These are phyloP conservation scores for Neoarius graeffei DNA, from an alignment of 2,113 vertebrate species.

Conservation along the genomic window DNA sequence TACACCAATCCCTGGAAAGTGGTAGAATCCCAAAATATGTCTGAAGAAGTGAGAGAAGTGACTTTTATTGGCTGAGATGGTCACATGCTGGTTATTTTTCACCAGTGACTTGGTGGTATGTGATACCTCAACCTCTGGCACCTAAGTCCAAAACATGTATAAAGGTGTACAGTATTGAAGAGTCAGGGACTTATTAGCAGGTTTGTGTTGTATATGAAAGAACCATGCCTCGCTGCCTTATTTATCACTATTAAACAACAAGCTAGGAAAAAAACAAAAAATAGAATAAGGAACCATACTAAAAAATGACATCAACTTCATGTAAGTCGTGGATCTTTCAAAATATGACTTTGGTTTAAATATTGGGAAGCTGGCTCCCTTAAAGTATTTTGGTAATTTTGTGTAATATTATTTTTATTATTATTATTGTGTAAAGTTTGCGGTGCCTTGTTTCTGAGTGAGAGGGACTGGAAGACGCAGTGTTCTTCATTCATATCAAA, in stretches of 20 bases:
- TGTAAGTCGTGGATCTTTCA: constrained; percentile 8
- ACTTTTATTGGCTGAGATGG: constrained; percentile 50
- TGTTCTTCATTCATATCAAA: constrained; percentile 25
- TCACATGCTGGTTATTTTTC: constrained; percentile 35
- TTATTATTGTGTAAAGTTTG: constrained; percentile 67
- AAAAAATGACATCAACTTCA: constrained; percentile 11
- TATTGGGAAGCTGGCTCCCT: constrained; percentile 98
- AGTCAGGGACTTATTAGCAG: constrained; percentile 74
- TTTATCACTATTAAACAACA: constrained; percentile 76
- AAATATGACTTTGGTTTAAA: constrained; percentile 62
- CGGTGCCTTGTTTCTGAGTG: constrained; percentile 72
- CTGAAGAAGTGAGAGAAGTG: constrained; percentile 43
- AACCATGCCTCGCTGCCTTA: constrained; percentile 75
- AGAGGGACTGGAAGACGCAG: constrained; percentile 32
- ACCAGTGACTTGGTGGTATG: constrained; percentile 36
- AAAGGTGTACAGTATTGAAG: constrained; percentile 69
- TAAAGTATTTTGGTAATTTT: constrained; percentile 85
- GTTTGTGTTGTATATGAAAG: constrained; percentile 72
- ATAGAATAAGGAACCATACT: constrained; percentile 29
- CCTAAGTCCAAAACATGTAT: constrained; percentile 61
- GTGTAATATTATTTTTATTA: constrained; percentile 77
- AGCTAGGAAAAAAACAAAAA: constrained; percentile 24
- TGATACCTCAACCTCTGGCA: constrained; percentile 53
- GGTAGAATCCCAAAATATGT: constrained; percentile 71
- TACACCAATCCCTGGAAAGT: constrained; percentile 91